Base-by-base conservation (phyloP, 2,888 invertebrate species). In the Eugnorisma glareosa region DNA sequence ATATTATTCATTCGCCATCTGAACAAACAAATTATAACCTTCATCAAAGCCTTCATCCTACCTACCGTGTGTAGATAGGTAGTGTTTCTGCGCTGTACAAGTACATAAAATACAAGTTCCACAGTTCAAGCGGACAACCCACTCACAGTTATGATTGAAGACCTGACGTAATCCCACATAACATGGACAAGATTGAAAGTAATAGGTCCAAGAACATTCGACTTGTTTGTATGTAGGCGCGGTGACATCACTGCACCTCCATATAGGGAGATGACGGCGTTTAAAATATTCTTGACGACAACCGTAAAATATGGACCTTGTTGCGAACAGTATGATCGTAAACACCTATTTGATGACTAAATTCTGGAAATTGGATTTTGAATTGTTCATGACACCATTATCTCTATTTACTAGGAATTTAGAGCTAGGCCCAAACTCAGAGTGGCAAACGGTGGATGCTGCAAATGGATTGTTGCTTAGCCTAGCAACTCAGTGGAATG, bases 161-260 rank as follows among this genome's bases (percentile, higher is more conserved):
- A 59, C 63, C 77, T 85, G 87, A 88, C 87, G 89, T 87, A 88
- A 88, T 77, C 83, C 63, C 68, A 77, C 82, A 77, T 76, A 82
- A 80, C 66, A 68, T 54, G 69, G 63, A 72, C 80, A 85, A 78
- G 84, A 88, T 85, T 86, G 86, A 79, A 87, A 81, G 82, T 87
- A 88, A 86, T 82, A 72, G 77, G 85, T 74, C 74, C 88, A 90
- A 86, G 89, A 89, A 79, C 84, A 63, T 67, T 74, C 40, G 72
- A 77, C 84, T 79, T 83, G 82, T 83, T 82, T 76, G 78, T 70
- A 80, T 82, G 87, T 86, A 84, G 83, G 87, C 74, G 82, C 71
- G 75, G 82, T 91, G 92, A 92, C 92, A 92, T 92, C 92, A 92
- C 64, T 73, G 68, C 78, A 51, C 54, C 45, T 67, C 80, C 87